A percentile compares a stretch with the other conserved stretches of the same genome.
phyloP scores from a whole-genome alignment of 2,113 vertebrate genomes.

The Cygnus atratus region DNA sequence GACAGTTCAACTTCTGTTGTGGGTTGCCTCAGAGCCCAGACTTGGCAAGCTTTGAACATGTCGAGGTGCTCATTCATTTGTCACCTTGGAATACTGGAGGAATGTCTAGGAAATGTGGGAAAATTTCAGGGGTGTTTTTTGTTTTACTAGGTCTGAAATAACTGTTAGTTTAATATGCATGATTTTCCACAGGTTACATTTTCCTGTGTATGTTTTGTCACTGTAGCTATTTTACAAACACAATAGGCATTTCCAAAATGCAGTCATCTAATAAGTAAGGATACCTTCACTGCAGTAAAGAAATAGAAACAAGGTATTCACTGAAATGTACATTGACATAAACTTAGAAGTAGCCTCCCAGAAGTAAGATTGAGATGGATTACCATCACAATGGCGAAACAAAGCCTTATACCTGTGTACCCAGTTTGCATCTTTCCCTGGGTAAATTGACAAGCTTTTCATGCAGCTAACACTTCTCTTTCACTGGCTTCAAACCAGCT shows the following conservation, averaged over 20 bases:
- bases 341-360: not conserved
- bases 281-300: not conserved
- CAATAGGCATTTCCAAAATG: not conserved
- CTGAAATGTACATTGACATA: conserved; percentile 26
- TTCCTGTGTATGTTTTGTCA: not conserved
- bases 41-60: not conserved
- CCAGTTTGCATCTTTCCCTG: not conserved
- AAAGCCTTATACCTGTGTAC: not conserved
- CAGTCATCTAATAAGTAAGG: not conserved
- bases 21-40: not conserved
- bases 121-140: not conserved
- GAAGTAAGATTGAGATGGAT: not conserved
- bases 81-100: not conserved
- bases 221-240: not conserved
- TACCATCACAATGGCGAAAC: not conserved
- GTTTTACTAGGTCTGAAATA: not conserved
- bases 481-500: not conserved
- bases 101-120: not conserved
- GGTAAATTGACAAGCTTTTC: not conserved
- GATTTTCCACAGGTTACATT: not conserved
- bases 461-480: not conserved
- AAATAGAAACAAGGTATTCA: not conserved
- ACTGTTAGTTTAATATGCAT: not conserved
- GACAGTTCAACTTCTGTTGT: not conserved
- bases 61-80: not conserved